phyloP scores from a whole-genome alignment of 2,113 vertebrate species.

The Variabilichromis moorii region DNA sequence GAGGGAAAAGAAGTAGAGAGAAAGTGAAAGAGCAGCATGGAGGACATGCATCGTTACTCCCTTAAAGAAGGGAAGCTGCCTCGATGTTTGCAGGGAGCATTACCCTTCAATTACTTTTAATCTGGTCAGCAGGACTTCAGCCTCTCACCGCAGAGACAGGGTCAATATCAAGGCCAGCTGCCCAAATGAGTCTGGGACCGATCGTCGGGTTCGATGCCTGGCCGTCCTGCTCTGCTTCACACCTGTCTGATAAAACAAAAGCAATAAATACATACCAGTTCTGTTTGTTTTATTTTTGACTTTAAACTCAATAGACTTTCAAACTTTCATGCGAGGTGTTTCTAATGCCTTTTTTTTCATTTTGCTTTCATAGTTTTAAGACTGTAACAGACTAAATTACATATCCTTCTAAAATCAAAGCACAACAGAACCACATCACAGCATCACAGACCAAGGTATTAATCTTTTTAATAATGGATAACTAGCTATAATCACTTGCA shows the following conservation, averaged over 20 bases:
- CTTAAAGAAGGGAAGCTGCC: neutral
- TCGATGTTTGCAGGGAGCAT: conserved; percentile 21
- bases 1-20: neutral
- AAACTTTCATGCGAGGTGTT: neutral
- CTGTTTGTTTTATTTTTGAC: neutral
- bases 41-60: conserved; percentile 5
- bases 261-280: neutral
- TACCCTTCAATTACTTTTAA: conserved; percentile 40
- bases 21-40: neutral
- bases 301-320: neutral
- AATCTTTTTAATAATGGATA: conserved; percentile 50
- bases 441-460: neutral
- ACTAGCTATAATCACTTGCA: conserved; percentile 43
- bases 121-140: conserved; percentile 12
- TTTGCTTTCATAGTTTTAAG: neutral
- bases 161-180: conserved; percentile 9
- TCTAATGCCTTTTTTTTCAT: neutral
- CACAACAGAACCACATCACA: neutral
- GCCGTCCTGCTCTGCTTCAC: neutral
- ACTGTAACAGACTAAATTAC: neutral
- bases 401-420: conserved; percentile 11
- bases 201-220: neutral
- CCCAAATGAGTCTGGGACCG: neutral
- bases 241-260: neutral
- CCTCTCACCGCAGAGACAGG: neutral